Evolutionary conservation across 2,797 vertebrate species (phyloP).

Genomic region (Dipus sagitta): DNA sequence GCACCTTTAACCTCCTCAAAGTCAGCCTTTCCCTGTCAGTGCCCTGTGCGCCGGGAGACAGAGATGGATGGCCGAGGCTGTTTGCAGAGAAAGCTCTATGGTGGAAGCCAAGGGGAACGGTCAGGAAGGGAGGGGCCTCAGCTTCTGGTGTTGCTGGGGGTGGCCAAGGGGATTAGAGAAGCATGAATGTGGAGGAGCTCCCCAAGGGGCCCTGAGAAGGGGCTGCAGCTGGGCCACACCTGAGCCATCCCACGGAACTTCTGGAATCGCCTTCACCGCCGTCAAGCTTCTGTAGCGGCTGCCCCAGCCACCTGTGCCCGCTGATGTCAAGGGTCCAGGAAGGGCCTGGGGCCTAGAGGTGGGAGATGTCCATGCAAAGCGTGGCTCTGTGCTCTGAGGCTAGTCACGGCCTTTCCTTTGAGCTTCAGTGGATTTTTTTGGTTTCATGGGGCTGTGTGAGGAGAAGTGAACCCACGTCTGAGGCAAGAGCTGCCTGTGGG

Average conservation of each 20-base stretch:
- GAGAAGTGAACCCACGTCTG: neutral
- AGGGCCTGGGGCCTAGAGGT: neutral
- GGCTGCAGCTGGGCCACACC: neutral
- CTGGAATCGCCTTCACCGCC: conserved; percentile 12
- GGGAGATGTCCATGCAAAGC: fast-evolving
- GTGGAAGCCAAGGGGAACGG: neutral
- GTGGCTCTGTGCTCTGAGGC: neutral
- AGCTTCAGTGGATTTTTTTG: neutral
- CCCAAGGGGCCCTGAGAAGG: neutral
- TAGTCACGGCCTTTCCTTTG: neutral
- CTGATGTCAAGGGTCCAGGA: neutral
- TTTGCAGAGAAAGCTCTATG: neutral
- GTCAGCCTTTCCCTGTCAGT: conserved; percentile 74
- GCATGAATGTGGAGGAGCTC: neutral
- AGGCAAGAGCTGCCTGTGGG: neutral
- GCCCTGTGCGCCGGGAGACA: neutral
- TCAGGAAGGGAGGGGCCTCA: conserved; percentile 67
- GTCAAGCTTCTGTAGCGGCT: fast-evolving
- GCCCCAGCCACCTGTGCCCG: neutral
- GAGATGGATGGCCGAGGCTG: conserved; percentile 9
- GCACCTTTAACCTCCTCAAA: conserved; percentile 86
- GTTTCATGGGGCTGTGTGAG: fast-evolving
- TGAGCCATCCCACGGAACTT: neutral
- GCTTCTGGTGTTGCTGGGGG: conserved; percentile 1
- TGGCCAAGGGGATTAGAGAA: conserved; percentile 53